Evolutionary conservation across 2,888 invertebrate genomes (phyloP).

Genomic region (Harmothoe impar): DNA sequence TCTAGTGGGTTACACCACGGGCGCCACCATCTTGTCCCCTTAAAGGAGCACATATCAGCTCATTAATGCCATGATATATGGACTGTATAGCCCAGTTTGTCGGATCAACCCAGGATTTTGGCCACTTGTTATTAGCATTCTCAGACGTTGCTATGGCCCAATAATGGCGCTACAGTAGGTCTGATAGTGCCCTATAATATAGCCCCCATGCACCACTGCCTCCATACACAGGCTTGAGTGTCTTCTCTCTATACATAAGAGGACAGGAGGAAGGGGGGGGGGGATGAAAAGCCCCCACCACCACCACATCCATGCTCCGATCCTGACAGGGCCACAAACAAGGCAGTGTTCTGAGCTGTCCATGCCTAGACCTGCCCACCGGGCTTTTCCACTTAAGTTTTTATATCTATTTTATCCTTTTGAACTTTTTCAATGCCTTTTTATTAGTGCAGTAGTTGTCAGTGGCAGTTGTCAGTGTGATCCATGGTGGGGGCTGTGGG

Average conservation of each 20-base stretch:
- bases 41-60: too few relatives aligned
- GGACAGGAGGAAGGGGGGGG: neutral
- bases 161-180: too few relatives aligned
- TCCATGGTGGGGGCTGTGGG: neutral
- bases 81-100: too few relatives aligned
- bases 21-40: too few relatives aligned
- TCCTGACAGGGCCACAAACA: neutral
- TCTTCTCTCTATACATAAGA: neutral
- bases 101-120: too few relatives aligned
- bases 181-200: too few relatives aligned
- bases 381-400: neutral
- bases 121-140: too few relatives aligned
- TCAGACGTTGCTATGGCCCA: too few relatives aligned
- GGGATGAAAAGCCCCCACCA: neutral
- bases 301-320: neutral
- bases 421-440: neutral
- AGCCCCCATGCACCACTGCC: neutral
- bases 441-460: neutral
- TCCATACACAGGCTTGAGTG: neutral
- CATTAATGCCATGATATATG: too few relatives aligned
- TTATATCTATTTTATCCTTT: neutral
- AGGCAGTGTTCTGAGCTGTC: neutral
- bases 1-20: too few relatives aligned
- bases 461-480: neutral
- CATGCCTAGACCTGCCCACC: constrained; percentile 22